Evolutionary conservation across 2,888 invertebrate species (phyloP).

Genomic region (Lamellibrachia columna): DNA sequence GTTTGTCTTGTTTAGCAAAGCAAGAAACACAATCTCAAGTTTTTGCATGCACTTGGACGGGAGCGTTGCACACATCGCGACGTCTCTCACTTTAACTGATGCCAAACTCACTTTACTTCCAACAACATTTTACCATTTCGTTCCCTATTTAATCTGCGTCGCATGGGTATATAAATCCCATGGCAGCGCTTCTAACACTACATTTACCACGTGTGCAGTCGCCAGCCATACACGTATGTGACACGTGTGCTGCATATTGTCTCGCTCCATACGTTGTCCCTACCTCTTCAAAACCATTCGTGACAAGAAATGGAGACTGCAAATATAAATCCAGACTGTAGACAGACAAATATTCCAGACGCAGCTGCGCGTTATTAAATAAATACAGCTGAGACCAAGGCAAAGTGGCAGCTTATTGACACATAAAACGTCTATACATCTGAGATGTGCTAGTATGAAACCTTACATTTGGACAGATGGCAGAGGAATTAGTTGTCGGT

Average conservation of each 20-base stretch:
- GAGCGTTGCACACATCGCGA: neutral
- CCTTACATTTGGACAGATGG: neutral
- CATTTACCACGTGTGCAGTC: neutral
- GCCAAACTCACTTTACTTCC: neutral
- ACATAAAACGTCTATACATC: neutral
- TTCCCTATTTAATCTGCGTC: neutral
- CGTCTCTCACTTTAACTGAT: neutral
- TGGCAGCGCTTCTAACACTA: neutral
- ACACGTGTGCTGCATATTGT: neutral
- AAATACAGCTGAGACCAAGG: neutral
- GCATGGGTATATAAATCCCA: neutral
- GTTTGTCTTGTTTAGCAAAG: neutral
- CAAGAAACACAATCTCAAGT: neutral
- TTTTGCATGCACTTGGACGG: neutral
- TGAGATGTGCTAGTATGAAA: neutral
- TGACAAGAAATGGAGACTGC: neutral
- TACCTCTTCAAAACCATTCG: neutral
- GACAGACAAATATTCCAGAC: neutral
- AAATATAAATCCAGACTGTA: neutral
- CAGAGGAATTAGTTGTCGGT: neutral
- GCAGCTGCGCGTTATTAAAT: constrained; percentile 6
- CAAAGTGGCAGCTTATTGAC: neutral
- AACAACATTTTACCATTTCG: neutral
- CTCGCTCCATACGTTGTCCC: neutral
- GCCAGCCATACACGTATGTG: neutral